Base-by-base conservation (phyloP, 2,797 vertebrate genomes). In the Chelidonichthys spinosus region DNA sequence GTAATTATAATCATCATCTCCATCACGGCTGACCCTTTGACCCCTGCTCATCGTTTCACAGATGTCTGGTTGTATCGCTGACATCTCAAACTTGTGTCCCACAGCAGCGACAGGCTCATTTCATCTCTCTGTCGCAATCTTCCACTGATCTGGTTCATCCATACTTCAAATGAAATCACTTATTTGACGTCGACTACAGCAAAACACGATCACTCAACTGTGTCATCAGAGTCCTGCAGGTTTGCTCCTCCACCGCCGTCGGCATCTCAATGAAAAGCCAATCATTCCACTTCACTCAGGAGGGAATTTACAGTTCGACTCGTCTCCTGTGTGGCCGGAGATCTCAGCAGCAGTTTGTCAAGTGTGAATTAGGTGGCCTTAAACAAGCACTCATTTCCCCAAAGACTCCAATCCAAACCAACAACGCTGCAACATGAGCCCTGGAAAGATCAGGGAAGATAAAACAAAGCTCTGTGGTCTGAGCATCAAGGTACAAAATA, bases 241-340 rank as follows among this genome's bases (percentile, higher is more conserved):
- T 78, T 70, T 64, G n/a, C 53, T 76, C 43, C 72, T 44, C 13
- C 1, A 36, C 60, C 58, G n/a, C 54, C 39, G 4, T 8, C n/a
- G 6, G 5, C 54, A 32, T 76, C 72, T 52, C 76, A 89, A 89
- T 90, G 76, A 87, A 87, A 88, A 11, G 77, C 75, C 86, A 82
- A 74, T 90, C 81, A 79, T 42, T 58, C 53, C 1, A 1, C 60
- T 44, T 37, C 0, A 11, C 63, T 69, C 79, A 0, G 40, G 37
- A 43, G 64, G 69, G 58, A 59, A 71, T 82, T 69, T 70, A 79
- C 62, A 37, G 60, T 56, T 17, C 3, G 1, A 8, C 64, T 78
- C 6, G 4, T 62, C 49, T 52, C 75, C 54, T 18, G 68, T 2
- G 10, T 61, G 78, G 56, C 46, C 53, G 10, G 39, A 65, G 67